Evolutionary conservation across 2,888 invertebrate species (phyloP), one percentile per base, ranked within the genome.

Genomic region (Leptinotarsa tumamoca): DNA sequence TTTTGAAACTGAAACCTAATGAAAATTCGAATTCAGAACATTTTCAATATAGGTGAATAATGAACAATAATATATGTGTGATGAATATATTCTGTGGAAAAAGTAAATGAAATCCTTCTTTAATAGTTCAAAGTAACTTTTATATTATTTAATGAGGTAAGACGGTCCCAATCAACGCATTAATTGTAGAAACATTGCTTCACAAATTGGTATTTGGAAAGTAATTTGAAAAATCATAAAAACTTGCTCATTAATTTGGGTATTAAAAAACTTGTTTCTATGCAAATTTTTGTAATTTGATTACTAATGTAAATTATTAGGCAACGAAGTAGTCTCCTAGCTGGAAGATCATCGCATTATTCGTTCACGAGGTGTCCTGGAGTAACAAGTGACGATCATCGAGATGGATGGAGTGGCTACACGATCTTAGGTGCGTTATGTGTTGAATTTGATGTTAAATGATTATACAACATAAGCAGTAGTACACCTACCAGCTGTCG

Each of bases 241-340:
- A 63, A 43, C 58, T 23, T 33, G 17, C 63, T 63, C 63, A 63
- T 63, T n/a, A 63, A 63, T 63, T 43, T 33, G 63, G n/a, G 33
- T 63, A 63, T 63, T 63, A 63, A 63, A 63, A 63, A 63, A 63
- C 63, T 43, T 63, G 63, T 63, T 63, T 63, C 63, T 63, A 63
- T 63, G 63, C 63, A 33, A 63, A 63, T 63, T 63, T 63, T 63
- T 63, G 33, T 43, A 63, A 63, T 63, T 63, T 63, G 33, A 63
- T 63, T 63, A 18, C 33, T 33, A 5, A 63, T 63, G 63, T 43
- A 63, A 63, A 63, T 63, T 63, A 43, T 63, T 43, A 43, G 63
- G 63, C 43, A 43, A 15, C 43, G 33, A 63, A 63, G 27, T 33
- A 43, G 63, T n/a, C 43, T n/a, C 33, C 3, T n/a, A 63, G 63